Evolutionary conservation across 2,113 vertebrate genomes (phyloP).

Genomic region (Probosciger aterrimus): DNA sequence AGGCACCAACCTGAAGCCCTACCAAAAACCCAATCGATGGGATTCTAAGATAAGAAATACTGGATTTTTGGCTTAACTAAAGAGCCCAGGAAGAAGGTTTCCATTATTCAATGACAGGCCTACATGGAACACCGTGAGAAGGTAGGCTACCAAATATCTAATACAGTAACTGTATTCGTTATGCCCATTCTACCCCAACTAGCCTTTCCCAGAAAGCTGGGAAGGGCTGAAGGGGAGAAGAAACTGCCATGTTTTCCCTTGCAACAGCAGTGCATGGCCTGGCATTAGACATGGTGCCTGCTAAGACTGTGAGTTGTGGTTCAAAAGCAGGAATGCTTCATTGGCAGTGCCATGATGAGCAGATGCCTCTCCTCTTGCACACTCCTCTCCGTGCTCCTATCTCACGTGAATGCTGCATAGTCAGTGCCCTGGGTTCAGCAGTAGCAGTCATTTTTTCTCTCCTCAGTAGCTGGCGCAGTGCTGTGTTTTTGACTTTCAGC

Average conservation of each 20-base stretch:
- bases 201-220: neutral
- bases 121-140: neutral
- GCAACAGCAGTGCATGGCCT: neutral
- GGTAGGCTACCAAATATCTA: neutral
- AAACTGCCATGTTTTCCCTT: neutral
- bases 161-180: rapidly evolving
- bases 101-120: neutral
- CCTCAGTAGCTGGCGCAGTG: too few relatives aligned
- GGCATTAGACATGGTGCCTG: neutral
- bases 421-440: too few relatives aligned
- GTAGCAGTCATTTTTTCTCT: too few relatives aligned
- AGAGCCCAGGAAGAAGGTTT: neutral
- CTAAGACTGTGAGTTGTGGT: neutral
- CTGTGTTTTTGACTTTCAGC: too few relatives aligned
- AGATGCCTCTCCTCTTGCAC: neutral
- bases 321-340: neutral
- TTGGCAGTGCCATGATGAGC: rapidly evolving
- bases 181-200: rapidly evolving
- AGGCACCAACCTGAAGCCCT: neutral
- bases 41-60: neutral
- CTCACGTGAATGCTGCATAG: rapidly evolving
- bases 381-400: neutral
- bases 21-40: neutral
- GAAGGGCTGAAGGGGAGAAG: neutral
- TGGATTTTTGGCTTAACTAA: neutral